phyloP scores from a whole-genome alignment of 2,888 invertebrate species.

The Eupithecia subfuscata region DNA sequence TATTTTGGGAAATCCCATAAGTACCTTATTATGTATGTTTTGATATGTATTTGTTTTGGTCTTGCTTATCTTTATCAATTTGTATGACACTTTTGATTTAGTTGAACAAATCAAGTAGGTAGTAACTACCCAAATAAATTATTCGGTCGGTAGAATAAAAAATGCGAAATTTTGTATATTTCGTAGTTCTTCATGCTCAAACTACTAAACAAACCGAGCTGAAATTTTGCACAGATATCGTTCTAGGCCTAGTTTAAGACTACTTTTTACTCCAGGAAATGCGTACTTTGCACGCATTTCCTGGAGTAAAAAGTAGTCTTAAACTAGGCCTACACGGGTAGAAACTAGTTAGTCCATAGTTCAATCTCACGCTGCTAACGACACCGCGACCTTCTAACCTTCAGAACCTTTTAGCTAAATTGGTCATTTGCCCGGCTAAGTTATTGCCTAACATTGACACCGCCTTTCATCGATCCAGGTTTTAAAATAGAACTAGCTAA shows the following conservation, averaged over 20 bases:
- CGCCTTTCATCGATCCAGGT: slow-evolving; percentile 45
- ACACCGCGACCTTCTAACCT: slow-evolving; percentile 59
- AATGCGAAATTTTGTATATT: too few species aligned
- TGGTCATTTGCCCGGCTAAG: slow-evolving; percentile 56
- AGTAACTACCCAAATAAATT: not conserved
- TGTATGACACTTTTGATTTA: not conserved
- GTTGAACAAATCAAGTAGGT: not conserved
- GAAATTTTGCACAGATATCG: too few species aligned
- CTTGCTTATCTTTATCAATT: not conserved
- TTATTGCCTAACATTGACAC: slow-evolving; percentile 50
- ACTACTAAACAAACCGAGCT: too few species aligned
- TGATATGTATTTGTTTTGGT: too few species aligned
- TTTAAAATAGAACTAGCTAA: slow-evolving; percentile 9
- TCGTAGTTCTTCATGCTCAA: too few species aligned
- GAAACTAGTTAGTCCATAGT: not conserved
- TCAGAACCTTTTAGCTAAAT: slow-evolving; percentile 67
- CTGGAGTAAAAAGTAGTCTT: not conserved
- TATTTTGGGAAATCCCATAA: too few species aligned
- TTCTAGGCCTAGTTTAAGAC: too few species aligned
- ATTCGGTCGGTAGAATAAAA: too few species aligned
- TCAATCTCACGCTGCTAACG: not conserved
- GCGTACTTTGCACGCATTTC: not conserved
- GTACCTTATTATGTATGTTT: too few species aligned
- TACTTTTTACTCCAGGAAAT: not conserved
- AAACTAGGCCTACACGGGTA: too few species aligned